These are phyloP conservation scores for Toxonevra muliebris DNA, from an alignment of 2,888 invertebrate genomes.

Conservation along the genomic window DNA sequence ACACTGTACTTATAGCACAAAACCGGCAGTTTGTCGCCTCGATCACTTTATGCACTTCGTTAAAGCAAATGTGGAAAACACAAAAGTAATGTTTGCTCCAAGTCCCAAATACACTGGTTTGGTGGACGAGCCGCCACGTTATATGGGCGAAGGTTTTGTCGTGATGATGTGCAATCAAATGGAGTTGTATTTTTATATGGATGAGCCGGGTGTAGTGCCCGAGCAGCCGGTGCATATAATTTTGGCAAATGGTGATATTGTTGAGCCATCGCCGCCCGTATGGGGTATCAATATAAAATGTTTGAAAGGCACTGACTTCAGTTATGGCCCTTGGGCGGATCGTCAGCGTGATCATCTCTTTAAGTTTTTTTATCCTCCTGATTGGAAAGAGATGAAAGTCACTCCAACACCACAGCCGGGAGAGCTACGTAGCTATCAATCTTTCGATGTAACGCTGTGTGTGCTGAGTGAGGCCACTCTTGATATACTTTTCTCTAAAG, in stretches of 20 bases:
- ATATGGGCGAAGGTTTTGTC: conserved; percentile 99
- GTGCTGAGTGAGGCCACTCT: conserved; percentile 93
- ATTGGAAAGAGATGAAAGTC: conserved; percentile 81
- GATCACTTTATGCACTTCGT: conserved; percentile 97
- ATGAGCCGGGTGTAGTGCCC: conserved; percentile 90
- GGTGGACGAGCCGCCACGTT: conserved; percentile 93
- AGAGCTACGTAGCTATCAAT: conserved; percentile 86
- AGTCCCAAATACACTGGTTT: conserved; percentile 94
- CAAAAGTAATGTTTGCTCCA: conserved; percentile 94
- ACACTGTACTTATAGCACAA: conserved; percentile 93
- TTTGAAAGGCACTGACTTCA: conserved; percentile 91
- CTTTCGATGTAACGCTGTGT: conserved; percentile 91
- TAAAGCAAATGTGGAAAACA: conserved; percentile 94
- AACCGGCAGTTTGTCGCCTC: conserved; percentile 90
- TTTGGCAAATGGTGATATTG: conserved; percentile 91
- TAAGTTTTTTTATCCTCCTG: conserved; percentile 94
- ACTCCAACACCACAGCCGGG: conserved; percentile 87
- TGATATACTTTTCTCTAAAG: conserved; percentile 96
- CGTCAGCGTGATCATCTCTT: conserved; percentile 94
- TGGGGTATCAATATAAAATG: conserved; percentile 97
- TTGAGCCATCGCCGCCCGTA: conserved; percentile 91
- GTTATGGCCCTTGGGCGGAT: conserved; percentile 99
- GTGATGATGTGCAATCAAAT: conserved; percentile 95
- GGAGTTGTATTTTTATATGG: conserved; percentile 96
- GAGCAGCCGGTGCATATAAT: conserved; percentile 90